These are phyloP conservation scores for Herpetotheres cachinnans DNA, from an alignment of 2,113 vertebrate species.

Conservation along the genomic window DNA sequence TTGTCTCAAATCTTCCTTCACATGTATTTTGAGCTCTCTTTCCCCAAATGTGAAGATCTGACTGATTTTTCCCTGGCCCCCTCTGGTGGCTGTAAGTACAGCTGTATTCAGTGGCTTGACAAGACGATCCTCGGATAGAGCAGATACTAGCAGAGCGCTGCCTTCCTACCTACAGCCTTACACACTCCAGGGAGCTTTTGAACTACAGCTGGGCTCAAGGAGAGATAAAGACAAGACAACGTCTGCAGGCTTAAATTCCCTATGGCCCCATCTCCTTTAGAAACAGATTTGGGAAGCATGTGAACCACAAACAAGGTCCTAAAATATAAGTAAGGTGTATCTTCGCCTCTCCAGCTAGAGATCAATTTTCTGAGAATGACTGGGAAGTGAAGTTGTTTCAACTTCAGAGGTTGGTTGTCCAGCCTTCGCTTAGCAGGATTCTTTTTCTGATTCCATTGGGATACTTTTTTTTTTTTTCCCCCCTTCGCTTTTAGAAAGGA, in stretches of 20 bases:
- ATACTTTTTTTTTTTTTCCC: neutral
- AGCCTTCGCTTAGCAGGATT: neutral
- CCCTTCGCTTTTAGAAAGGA: neutral
- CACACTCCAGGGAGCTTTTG: neutral
- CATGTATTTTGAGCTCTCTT: neutral
- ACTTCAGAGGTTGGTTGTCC: neutral
- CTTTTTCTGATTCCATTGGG: neutral
- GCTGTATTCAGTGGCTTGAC: neutral
- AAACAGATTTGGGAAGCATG: neutral
- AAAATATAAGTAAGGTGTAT: neutral
- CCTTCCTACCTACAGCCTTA: neutral
- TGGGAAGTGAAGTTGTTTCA: neutral
- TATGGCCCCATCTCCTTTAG: neutral
- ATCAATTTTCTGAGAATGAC: neutral
- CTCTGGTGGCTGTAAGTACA: neutral
- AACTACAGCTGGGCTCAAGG: neutral
- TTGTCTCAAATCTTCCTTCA: neutral
- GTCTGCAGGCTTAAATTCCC: neutral
- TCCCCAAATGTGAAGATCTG: neutral
- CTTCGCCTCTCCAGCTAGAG: neutral
- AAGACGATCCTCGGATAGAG: neutral
- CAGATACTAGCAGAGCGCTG: neutral
- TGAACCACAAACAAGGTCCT: neutral
- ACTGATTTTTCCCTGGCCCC: neutral
- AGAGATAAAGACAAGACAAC: neutral